Evolutionary conservation across 2,113 vertebrate genomes (phyloP), one percentile per base, ranked within the genome.

Genomic region (Prunella fulvescens): DNA sequence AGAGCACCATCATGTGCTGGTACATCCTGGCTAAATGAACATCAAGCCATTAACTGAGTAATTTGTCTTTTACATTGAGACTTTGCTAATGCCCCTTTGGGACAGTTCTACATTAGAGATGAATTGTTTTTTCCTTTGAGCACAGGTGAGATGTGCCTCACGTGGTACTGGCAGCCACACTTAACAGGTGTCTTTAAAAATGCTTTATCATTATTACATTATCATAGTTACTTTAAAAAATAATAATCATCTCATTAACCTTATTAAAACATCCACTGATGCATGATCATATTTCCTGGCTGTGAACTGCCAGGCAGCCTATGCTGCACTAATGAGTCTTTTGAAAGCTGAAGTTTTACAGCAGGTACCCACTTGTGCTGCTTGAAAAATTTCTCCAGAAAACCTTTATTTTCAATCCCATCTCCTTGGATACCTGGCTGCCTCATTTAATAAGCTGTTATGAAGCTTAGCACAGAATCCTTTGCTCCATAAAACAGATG

Each of bases 231-330:
- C 47, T 80, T 88, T n/a, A 69, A 85, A 92, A 56, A 96, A 91
- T 42, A 93, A 54, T 84, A 88, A 65, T 83, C 84, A 90, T 64
- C 58, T 64, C 81, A 91, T 95, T 96, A 96, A 90, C 76, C 60
- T 93, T 94, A 92, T 97, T 93, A 69, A 93, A 93, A 67, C 57
- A 72, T 76, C 81, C 82, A 44, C 65, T 51, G 62, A 71, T 67
- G n/a, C 65, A 56, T 48, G 79, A 71, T 66, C 1, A 0, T 24
- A 50, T 88, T 94, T 87, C 79, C 76, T 91, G 86, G 18, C 86
- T 94, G 17, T 64, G 92, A 76, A 47, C 44, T 90, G 65, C 70
- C 77, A 85, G 80, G 86, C 76, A 96, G 76, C 20, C 51, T 40
- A 2, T 53, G 39, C 48, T 78, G 47, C 48, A 80, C 71, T 92